Percentiles rank a stretch among this genome's conserved stretches.
Evolutionary conservation across 2,888 invertebrate species (phyloP).

Genomic region (Spisula solida): DNA sequence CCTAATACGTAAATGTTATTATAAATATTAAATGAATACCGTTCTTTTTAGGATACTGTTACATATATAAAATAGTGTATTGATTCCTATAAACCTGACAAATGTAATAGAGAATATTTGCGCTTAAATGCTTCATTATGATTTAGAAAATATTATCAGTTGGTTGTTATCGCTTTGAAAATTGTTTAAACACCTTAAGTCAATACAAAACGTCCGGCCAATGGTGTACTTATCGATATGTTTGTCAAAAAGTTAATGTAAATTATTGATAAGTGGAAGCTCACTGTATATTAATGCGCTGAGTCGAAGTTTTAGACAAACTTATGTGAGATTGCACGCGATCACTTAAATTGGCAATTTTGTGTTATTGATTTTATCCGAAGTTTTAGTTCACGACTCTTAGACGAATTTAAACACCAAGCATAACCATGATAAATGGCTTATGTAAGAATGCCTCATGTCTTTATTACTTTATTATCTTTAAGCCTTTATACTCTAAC

Average conservation of each 20-base stretch:
- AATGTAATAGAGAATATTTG: neutral
- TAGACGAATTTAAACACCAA: no score
- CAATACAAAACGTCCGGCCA: neutral
- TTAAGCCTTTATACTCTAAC: no score
- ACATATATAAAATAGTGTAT: neutral
- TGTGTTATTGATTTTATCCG: no score
- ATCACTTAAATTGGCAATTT: neutral
- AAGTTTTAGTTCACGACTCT: no score
- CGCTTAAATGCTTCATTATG: neutral
- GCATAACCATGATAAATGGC: no score
- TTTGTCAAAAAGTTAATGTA: conserved; percentile 9
- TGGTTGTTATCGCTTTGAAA: neutral
- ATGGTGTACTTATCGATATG: conserved; percentile 2
- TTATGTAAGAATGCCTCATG: no score
- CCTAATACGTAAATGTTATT: no score
- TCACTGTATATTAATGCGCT: neutral
- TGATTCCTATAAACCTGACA: neutral
- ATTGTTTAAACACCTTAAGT: conserved; percentile 14
- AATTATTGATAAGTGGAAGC: neutral
- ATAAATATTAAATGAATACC: neutral
- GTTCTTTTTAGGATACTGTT: neutral
- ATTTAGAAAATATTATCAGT: conserved; percentile 4
- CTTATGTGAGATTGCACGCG: neutral
- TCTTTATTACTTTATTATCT: no score
- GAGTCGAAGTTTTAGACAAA: neutral